These are phyloP conservation scores for Carassius auratus DNA, from an alignment of 2,113 vertebrate genomes.

Conservation along the genomic window DNA sequence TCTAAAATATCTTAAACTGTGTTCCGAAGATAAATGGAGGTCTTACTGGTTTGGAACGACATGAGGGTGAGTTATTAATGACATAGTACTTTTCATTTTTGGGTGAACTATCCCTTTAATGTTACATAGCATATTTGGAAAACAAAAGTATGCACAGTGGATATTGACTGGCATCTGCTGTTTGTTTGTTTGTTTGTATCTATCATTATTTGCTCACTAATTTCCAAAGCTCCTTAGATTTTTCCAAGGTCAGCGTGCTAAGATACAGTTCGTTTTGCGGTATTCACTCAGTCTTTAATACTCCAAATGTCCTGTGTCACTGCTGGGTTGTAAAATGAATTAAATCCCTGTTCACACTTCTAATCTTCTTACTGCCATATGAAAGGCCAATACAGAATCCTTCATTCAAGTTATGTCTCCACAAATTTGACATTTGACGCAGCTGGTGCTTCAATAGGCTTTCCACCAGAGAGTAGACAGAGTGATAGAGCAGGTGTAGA, in stretches of 20 bases:
- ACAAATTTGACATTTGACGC: constrained; percentile 39
- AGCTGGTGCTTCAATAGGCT: constrained; percentile 29
- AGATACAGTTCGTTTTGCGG: background rate
- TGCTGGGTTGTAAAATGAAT: constrained; percentile 12
- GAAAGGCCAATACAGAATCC: constrained; percentile 3
- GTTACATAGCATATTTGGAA: background rate
- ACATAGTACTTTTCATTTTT: too few relatives aligned
- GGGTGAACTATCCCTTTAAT: background rate
- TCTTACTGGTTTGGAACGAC: too few relatives aligned
- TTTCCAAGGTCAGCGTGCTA: background rate
- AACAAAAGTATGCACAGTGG: constrained; percentile 15
- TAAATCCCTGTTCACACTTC: constrained; percentile 18
- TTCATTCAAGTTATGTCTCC: constrained; percentile 2
- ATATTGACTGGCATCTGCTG: constrained; percentile 33
- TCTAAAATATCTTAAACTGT: too few relatives aligned
- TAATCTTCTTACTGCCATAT: constrained; percentile 22
- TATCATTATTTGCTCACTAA: background rate
- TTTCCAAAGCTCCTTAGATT: too few relatives aligned
- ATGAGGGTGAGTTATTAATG: too few relatives aligned
- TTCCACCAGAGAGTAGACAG: constrained; percentile 15
- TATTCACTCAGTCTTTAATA: constrained; percentile 4
- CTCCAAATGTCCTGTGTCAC: constrained; percentile 2
- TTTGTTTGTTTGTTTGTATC: constrained; percentile 3
- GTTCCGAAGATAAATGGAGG: too few relatives aligned
- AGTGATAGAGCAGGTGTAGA: background rate